These are phyloP conservation scores for Caenorhabditis inopinata DNA, from an alignment of 1,140 invertebrate species.

Conservation along the genomic window DNA sequence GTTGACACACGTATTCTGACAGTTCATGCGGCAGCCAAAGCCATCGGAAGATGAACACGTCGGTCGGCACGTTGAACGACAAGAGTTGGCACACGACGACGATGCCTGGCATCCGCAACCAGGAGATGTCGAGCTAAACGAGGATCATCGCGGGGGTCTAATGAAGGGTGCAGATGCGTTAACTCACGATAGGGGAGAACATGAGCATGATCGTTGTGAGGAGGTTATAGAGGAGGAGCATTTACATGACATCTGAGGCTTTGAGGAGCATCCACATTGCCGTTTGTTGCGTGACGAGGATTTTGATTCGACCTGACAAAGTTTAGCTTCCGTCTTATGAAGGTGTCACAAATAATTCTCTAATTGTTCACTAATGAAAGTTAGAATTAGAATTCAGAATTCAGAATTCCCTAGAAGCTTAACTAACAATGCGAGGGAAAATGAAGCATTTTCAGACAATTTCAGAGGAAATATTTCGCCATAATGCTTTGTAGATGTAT, in stretches of 20 bases:
- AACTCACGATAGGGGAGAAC: neutral
- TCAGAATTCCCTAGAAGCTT: too few relatives aligned
- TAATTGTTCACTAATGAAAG: too few relatives aligned
- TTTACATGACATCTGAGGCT: conserved; percentile 13
- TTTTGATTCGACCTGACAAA: conserved; percentile 5
- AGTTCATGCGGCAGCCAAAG: conserved; percentile 22
- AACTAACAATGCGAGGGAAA: too few relatives aligned
- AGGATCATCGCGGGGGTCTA: neutral
- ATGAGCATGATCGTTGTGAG: neutral
- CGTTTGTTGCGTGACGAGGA: conserved; percentile 24
- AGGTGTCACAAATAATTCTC: too few relatives aligned
- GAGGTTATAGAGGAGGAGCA: neutral
- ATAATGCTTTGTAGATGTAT: too few relatives aligned
- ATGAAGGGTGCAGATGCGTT: neutral
- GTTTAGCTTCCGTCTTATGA: too few relatives aligned
- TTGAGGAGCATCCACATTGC: conserved; percentile 35
- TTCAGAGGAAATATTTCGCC: too few relatives aligned
- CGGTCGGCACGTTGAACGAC: conserved; percentile 14
- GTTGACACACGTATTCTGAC: conserved; percentile 15
- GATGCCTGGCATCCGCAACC: conserved; percentile 30
- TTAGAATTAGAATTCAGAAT: too few relatives aligned
- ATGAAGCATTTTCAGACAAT: neutral
- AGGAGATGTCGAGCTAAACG: neutral
- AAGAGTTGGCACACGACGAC: conserved; percentile 23
- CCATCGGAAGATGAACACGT: conserved; percentile 12